Conservation (phyloP, 2,797 vertebrate genomes). For the Falco columbarius region DNA sequence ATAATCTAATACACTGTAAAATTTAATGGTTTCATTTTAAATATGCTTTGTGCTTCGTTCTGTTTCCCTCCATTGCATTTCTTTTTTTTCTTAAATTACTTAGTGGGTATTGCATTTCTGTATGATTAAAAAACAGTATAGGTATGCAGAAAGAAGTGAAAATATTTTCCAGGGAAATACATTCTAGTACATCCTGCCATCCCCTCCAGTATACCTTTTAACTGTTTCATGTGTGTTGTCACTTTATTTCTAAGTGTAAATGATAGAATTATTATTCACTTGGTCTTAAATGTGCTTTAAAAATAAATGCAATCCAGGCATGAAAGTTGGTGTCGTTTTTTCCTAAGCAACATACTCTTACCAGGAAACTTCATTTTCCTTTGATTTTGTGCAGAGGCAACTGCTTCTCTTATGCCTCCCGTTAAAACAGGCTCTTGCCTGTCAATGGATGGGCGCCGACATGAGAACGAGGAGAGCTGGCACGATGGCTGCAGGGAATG, state of each 20-base stretch:
- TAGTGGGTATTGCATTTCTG: background rate
- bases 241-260: background rate
- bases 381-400: conserved; percentile 72
- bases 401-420: conserved; percentile 77
- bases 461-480: conserved; percentile 88
- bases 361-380: background rate
- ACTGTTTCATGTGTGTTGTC: background rate
- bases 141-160: background rate
- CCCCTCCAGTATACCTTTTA: background rate
- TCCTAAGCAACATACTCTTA: background rate
- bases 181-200: background rate
- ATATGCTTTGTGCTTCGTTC: background rate
- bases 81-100: background rate
- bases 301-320: background rate
- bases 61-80: background rate
- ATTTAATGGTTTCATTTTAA: background rate
- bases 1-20: background rate
- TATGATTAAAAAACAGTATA: background rate
- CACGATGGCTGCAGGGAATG: conserved; percentile 92
- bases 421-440: conserved; percentile 84
- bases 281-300: background rate
- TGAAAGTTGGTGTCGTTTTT: background rate
- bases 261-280: background rate
- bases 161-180: background rate
- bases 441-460: conserved; percentile 88